Evolutionary conservation across 2,888 invertebrate species (phyloP).

Genomic region (Agrotis exclamationis): DNA sequence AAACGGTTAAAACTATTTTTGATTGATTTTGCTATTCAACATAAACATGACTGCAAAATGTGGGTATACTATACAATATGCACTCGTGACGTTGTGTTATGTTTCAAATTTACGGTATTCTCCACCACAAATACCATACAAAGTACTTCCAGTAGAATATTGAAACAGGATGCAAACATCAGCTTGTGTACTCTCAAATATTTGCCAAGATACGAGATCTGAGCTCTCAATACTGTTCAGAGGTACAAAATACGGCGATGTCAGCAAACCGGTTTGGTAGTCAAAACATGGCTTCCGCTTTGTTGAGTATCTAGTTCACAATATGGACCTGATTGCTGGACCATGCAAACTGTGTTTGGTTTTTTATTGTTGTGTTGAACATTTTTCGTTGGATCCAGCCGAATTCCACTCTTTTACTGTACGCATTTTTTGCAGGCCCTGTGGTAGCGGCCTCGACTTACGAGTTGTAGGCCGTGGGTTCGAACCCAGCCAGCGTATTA

Average conservation of each 20-base stretch:
- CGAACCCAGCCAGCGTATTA: no score
- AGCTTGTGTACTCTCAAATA: constrained; percentile 24
- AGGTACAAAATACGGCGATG: constrained; percentile 20
- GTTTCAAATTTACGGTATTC: background rate
- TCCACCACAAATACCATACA: background rate
- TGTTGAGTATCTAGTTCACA: constrained; percentile 33
- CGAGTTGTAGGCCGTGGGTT: no score
- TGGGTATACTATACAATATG: background rate
- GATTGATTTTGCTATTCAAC: no score
- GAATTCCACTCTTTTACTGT: no score
- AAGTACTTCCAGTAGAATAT: constrained; percentile 10
- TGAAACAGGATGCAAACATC: constrained; percentile 14
- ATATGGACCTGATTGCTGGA: background rate
- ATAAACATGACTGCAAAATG: background rate
- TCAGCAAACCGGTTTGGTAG: constrained; percentile 19
- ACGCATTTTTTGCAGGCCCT: no score
- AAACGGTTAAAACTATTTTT: no score
- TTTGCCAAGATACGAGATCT: constrained; percentile 23
- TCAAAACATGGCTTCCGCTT: constrained; percentile 12
- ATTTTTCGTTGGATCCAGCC: no score
- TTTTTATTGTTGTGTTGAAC: background rate
- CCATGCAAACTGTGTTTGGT: background rate
- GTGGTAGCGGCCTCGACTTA: no score
- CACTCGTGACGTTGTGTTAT: background rate
- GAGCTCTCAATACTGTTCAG: constrained; percentile 36